phyloP scores from a whole-genome alignment of 2,888 invertebrate species.

The Beris morrisii region DNA sequence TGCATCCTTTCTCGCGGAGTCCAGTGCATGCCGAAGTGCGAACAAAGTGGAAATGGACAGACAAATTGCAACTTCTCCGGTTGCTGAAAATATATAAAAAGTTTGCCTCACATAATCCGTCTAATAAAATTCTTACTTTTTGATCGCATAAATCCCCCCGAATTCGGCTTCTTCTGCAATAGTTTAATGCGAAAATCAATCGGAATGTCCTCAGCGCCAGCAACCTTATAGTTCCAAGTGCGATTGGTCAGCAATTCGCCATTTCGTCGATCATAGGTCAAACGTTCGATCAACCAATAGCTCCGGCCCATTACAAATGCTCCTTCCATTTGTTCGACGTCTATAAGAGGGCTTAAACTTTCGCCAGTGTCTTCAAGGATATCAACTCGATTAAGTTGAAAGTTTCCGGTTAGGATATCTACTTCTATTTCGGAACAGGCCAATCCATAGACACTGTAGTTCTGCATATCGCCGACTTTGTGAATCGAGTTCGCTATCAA shows the following conservation, averaged over 20 bases:
- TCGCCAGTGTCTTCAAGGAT: constrained; percentile 70
- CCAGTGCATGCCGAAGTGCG: constrained; percentile 66
- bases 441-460: constrained; percentile 65
- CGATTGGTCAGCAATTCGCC: constrained; percentile 62
- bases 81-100: constrained; percentile 51
- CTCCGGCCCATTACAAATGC: constrained; percentile 64
- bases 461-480: constrained; percentile 54
- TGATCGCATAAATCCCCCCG: constrained; percentile 59
- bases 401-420: constrained; percentile 73
- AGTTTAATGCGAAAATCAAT: constrained; percentile 61
- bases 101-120: background rate
- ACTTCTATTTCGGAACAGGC: constrained; percentile 69
- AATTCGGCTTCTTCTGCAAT: constrained; percentile 59
- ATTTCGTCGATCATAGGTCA: constrained; percentile 59
- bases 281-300: constrained; percentile 63
- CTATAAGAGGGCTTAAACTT: constrained; percentile 63
- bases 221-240: constrained; percentile 66
- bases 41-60: constrained; percentile 59
- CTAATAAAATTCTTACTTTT: constrained; percentile 54
- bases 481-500: constrained; percentile 43
- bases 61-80: constrained; percentile 61
- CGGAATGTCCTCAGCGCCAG: constrained; percentile 64
- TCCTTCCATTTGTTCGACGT: constrained; percentile 69
- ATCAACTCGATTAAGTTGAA: constrained; percentile 65
- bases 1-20: constrained; percentile 65